Base-by-base conservation (phyloP, 1,140 invertebrate genomes). In the Araneus ventricosus region DNA sequence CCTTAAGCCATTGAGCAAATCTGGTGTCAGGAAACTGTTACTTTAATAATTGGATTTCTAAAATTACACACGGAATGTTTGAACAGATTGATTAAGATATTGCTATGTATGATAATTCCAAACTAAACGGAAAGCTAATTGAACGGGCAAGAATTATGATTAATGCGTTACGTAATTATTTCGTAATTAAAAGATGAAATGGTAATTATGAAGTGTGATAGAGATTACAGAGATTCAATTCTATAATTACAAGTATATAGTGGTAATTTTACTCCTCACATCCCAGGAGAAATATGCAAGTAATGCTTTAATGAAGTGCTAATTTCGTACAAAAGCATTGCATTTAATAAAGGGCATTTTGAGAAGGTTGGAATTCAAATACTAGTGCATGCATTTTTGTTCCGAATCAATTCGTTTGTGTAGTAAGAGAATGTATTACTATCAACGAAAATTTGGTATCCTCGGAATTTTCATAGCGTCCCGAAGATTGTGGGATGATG, bases 91-190 rank as follows among this genome's bases (percentile, higher is more conserved):
- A 14, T 75, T 20, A 17, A 75, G 30, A 34, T 75, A 75, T 75
- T 30, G 17, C 14, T 27, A n/a, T 27, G 61, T 27, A 67, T 67
- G 2, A n/a, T 27, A 34, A 4, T 17, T 5, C 67, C 30, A 2
- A 52, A 52, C 2, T 52, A n/a, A n/a, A n/a, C 45, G 17, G 45
- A 1, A 52, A 52, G 8, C 10, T 52, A 52, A 3, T 34, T 75
- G 8, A 27, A 7, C 14, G 14, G 17, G 27, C 67, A 75, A 34
- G 30, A 75, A 20, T 75, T 75, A 17, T 37, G 30, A 75, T 75
- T 75, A 34, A 75, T 75, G 30, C 30, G 67, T 20, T 75, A 34
- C 10, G 67, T 75, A 75, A 75, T 75, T 75, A 75, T 75, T 37
- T 37, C 0, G 27, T 34, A 75, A 75, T 34, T 75, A 75, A 75